Percentiles rank a stretch among this genome's conserved stretches.
These are phyloP conservation scores for Mastomys coucha DNA, from an alignment of 2,113 vertebrate genomes.

Conservation along the genomic window DNA sequence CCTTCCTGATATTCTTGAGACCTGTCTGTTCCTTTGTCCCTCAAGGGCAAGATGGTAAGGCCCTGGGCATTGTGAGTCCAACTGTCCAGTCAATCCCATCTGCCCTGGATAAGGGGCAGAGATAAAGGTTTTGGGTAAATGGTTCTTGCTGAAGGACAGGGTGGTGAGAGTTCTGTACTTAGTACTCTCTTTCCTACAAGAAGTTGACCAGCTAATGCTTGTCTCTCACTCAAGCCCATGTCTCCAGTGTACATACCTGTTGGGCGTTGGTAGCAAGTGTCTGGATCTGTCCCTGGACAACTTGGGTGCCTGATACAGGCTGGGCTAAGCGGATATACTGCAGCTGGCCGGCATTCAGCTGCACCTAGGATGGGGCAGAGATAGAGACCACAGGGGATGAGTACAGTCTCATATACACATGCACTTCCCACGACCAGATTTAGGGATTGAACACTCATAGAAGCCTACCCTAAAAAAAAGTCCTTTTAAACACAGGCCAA, in stretches of 20 bases:
- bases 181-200: not conserved
- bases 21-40: not conserved
- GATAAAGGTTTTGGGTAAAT: not conserved
- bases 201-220: not conserved
- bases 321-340: slow-evolving; percentile 99
- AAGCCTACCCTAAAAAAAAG: not conserved
- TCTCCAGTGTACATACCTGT: slow-evolving; percentile 89
- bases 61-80: not conserved
- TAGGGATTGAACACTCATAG: not conserved
- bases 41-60: not conserved
- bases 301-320: slow-evolving; percentile 97
- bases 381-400: slow-evolving; percentile 74
- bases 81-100: not conserved
- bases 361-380: slow-evolving; percentile 91
- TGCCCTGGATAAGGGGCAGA: not conserved
- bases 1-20: not conserved
- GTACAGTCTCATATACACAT: slow-evolving; percentile 54
- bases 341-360: slow-evolving; percentile 97
- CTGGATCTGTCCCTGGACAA: slow-evolving; percentile 99
- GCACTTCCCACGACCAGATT: slow-evolving; percentile 34
- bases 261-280: slow-evolving; percentile 95
- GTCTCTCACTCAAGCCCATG: not conserved
- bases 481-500: slow-evolving; percentile 41
- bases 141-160: not conserved
- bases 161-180: not conserved